phyloP scores from a whole-genome alignment of 2,113 vertebrate genomes.

The Neodontobutis hainanensis region DNA sequence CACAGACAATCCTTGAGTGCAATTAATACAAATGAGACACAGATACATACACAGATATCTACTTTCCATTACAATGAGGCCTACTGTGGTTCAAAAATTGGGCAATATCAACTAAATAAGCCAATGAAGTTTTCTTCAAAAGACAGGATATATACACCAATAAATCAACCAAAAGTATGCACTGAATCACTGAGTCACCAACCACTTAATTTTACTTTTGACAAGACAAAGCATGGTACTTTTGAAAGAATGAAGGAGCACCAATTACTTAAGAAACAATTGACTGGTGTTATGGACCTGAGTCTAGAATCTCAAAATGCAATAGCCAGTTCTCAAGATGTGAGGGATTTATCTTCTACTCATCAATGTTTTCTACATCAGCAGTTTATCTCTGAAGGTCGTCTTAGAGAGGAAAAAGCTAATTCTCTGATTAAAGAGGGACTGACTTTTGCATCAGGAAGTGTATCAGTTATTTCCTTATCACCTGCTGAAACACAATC shows the following conservation, averaged over 20 bases:
- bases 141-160: conserved; percentile 40
- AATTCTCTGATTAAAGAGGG: conserved; percentile 18
- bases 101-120: conserved; percentile 65
- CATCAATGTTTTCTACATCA: conserved; percentile 27
- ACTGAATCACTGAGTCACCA: conserved; percentile 76
- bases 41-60: conserved; percentile 38
- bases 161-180: conserved; percentile 57
- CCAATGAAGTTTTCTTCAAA: conserved; percentile 88
- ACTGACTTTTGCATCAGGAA: conserved; percentile 2
- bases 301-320: conserved; percentile 60
- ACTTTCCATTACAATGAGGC: conserved; percentile 35
- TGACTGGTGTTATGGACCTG: conserved; percentile 78
- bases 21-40: conserved; percentile 52
- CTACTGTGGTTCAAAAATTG: conserved; percentile 31
- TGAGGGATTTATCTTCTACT: conserved; percentile 59
- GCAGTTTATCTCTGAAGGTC: conserved; percentile 5
- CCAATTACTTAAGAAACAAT: conserved; percentile 63
- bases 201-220: conserved; percentile 85
- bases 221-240: conserved; percentile 78
- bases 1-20: conserved; percentile 22
- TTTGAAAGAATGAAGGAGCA: conserved; percentile 65
- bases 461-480: conserved; percentile 12
- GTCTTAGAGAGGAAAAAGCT: conserved; percentile 11
- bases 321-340: conserved; percentile 29
- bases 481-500: conserved; percentile 10